Conservation (phyloP, 2,888 invertebrate genomes). For the Caradrina kadenii region DNA sequence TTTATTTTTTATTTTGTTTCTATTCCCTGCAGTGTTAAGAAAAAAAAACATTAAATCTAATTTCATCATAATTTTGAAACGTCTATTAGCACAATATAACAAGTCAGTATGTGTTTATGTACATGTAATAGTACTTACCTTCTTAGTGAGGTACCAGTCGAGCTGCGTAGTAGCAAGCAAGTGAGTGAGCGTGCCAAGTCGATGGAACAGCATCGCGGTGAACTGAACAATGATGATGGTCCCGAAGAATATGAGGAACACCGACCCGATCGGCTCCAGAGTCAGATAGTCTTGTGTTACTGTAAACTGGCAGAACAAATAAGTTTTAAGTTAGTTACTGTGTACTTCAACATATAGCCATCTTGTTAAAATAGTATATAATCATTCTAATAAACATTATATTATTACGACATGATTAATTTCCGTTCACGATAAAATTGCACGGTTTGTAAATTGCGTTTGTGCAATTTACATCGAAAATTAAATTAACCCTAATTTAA, state of each 20-base stretch:
- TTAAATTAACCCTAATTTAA: background rate
- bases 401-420: too few relatives aligned
- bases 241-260: conserved; percentile 99
- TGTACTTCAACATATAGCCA: background rate
- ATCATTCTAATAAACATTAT: background rate
- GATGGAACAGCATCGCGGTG: conserved; percentile 98
- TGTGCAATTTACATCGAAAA: background rate
- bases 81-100: background rate
- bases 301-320: conserved; percentile 91
- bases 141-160: conserved; percentile 94
- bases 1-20: background rate
- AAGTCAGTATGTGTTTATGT: background rate
- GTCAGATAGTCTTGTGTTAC: conserved; percentile 96
- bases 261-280: conserved; percentile 98
- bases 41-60: too few relatives aligned
- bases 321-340: background rate
- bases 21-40: background rate
- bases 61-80: too few relatives aligned
- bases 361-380: background rate
- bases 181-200: conserved; percentile 98
- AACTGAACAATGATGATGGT: conserved; percentile 98
- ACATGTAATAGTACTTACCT: conserved; percentile 86
- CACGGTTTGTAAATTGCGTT: too few relatives aligned
- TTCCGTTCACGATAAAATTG: too few relatives aligned
- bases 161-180: conserved; percentile 98